Evolutionary conservation across 2,113 vertebrate species (phyloP), one percentile per base, ranked within the genome.

Genomic region (Muntiacus reevesi): DNA sequence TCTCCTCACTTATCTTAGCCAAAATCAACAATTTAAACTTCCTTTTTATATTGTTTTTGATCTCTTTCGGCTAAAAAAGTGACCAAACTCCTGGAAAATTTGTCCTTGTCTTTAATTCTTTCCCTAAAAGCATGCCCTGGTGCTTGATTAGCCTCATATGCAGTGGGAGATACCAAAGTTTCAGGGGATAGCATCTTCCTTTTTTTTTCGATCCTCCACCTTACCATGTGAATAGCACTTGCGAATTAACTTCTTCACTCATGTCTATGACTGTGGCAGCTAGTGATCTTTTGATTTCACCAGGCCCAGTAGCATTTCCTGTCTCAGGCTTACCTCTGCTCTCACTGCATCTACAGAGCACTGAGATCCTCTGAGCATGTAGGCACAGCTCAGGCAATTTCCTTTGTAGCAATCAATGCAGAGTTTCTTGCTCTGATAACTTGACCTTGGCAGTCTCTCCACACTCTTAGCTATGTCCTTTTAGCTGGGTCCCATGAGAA

Each of bases 21-120:
- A 79, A 84, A 92, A 85, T 54, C 25, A 81, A 25, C 85, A 78
- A 78, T 79, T 84, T 64, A 45, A 87, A 40, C 12, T 93, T 43
- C 92, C n/a, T 55, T 27, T 47, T 84, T 36, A 87, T 67, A 14
- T 84, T 89, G 10, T 87, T 30, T 64, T 94, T 11, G 21, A 27
- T 59, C 21, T 93, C 52, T 82, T 76, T 64, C 13, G 13, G 33
- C 15, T 33, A 28, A 82, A 94, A 45, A 36, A 40, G 2, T 59
- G 28, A 40, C 25, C 23, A 87, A 81, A 87, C 1, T 79, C 23
- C 54, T 7, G 13, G 54, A 45, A 19, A 93, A 50, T 95, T 33
- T 83, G 15, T 33, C 30, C n/a, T 12, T 88, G 25, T 2, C 8
- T 88, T 83, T 79, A 17, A 8, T 55, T 79, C 14, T 84, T 92